Evolutionary conservation across 1,140 invertebrate species (phyloP).

Genomic region (Radopholus similis): DNA sequence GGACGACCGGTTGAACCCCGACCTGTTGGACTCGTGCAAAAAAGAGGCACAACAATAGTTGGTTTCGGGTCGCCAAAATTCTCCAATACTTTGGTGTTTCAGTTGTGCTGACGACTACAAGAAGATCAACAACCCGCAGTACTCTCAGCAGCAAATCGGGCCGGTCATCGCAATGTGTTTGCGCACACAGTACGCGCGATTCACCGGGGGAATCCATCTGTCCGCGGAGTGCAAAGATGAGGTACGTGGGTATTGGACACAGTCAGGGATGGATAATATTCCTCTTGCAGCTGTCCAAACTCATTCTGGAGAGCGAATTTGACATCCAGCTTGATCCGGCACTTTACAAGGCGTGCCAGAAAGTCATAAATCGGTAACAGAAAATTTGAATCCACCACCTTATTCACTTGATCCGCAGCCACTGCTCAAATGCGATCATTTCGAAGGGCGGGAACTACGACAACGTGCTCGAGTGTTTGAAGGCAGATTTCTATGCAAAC

Average conservation of each 20-base stretch:
- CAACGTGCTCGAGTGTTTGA: slow-evolving; percentile 55
- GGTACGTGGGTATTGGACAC: slow-evolving; percentile 27
- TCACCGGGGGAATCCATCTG: slow-evolving; percentile 37
- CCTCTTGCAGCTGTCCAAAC: slow-evolving; percentile 43
- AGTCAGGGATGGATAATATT: no score
- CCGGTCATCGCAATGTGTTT: slow-evolving; percentile 48
- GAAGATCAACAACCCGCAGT: slow-evolving; percentile 43
- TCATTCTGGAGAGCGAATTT: slow-evolving; percentile 57
- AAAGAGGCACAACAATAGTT: slow-evolving; percentile 53
- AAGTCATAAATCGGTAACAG: slow-evolving; percentile 73
- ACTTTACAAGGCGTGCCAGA: slow-evolving; percentile 73
- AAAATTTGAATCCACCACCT: no score
- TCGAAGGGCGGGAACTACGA: slow-evolving; percentile 48
- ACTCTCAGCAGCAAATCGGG: slow-evolving; percentile 42
- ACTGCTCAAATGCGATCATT: slow-evolving; percentile 66
- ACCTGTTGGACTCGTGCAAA: slow-evolving; percentile 48
- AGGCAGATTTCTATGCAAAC: slow-evolving; percentile 57
- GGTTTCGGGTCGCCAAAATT: slow-evolving; percentile 1
- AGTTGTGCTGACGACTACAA: slow-evolving; percentile 52
- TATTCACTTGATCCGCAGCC: no score
- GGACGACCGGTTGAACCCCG: slow-evolving; percentile 53
- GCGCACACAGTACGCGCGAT: slow-evolving; percentile 49
- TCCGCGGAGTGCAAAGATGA: slow-evolving; percentile 45
- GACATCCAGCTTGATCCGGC: slow-evolving; percentile 84
- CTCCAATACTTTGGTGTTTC: slow-evolving; percentile 19